Evolutionary conservation across 2,113 vertebrate species (phyloP).

Genomic region (Bufo bufo): DNA sequence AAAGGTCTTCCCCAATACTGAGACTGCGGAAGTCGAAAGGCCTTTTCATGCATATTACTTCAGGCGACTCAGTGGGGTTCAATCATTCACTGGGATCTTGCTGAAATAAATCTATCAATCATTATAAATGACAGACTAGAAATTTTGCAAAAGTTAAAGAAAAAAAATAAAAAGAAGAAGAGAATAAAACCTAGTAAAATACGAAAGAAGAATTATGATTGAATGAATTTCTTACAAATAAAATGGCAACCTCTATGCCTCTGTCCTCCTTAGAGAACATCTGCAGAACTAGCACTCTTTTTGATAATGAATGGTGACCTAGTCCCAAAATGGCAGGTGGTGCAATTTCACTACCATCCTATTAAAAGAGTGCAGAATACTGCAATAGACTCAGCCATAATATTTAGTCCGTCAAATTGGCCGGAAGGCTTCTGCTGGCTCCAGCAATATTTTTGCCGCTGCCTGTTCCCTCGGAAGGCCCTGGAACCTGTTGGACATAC

Average conservation of each 20-base stretch:
- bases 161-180: slow-evolving; percentile 7
- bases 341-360: slow-evolving; percentile 19
- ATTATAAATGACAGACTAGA: slow-evolving; percentile 52
- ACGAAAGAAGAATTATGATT: slow-evolving; percentile 9
- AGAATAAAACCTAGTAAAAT: slow-evolving; percentile 16
- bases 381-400: slow-evolving; percentile 1
- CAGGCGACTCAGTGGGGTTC: slow-evolving; percentile 54
- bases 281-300: slow-evolving; percentile 15
- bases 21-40: slow-evolving; percentile 49
- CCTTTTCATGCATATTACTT: slow-evolving; percentile 56
- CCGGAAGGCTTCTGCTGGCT: not conserved
- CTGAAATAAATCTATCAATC: slow-evolving; percentile 58
- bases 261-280: slow-evolving; percentile 37
- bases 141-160: slow-evolving; percentile 44
- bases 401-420: not conserved
- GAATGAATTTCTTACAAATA: slow-evolving; percentile 41
- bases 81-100: slow-evolving; percentile 51
- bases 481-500: no score
- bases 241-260: slow-evolving; percentile 9
- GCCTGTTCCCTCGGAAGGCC: no score
- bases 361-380: slow-evolving; percentile 19
- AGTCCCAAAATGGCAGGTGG: slow-evolving; percentile 48
- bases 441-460: no score
- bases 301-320: slow-evolving; percentile 49
- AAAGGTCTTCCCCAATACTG: slow-evolving; percentile 53